Evolutionary conservation across 2,888 invertebrate genomes (phyloP).

Genomic region (Aspidiotus destructor): DNA sequence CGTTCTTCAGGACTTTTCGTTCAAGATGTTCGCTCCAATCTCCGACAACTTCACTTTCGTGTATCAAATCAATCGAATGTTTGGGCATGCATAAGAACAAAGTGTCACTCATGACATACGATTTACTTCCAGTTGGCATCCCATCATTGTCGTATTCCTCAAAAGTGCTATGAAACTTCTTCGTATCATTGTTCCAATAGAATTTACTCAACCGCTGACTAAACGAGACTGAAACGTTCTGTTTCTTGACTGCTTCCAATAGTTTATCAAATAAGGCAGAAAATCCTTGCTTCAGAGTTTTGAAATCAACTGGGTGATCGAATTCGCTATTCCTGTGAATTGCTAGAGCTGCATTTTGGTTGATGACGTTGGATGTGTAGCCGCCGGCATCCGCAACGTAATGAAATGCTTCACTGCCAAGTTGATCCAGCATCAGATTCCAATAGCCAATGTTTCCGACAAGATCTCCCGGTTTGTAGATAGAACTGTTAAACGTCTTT

Average conservation of each 20-base stretch:
- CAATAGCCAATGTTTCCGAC: not conserved
- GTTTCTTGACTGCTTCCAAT: not conserved
- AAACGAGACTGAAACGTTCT: not conserved
- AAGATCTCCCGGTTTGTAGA: not conserved
- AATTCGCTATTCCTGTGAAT: constrained; percentile 1
- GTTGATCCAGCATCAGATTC: not conserved
- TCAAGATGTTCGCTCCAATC: not conserved
- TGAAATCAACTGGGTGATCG: not conserved
- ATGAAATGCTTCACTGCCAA: not conserved
- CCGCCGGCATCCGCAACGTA: not conserved
- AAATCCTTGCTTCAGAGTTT: not conserved
- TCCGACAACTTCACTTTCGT: not conserved
- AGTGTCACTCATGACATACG: not conserved
- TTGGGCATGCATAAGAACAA: not conserved
- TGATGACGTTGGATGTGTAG: not conserved
- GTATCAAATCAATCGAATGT: not conserved
- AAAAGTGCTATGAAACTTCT: not conserved
- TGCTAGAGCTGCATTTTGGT: not conserved
- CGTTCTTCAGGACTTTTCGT: not conserved
- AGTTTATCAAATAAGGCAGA: not conserved
- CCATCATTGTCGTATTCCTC: not conserved
- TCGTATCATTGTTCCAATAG: not conserved
- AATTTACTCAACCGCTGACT: not conserved
- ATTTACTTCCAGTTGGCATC: not conserved
- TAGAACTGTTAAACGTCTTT: not conserved